Evolutionary conservation across 2,113 vertebrate species (phyloP).

Genomic region (Macquaria ambigua): DNA sequence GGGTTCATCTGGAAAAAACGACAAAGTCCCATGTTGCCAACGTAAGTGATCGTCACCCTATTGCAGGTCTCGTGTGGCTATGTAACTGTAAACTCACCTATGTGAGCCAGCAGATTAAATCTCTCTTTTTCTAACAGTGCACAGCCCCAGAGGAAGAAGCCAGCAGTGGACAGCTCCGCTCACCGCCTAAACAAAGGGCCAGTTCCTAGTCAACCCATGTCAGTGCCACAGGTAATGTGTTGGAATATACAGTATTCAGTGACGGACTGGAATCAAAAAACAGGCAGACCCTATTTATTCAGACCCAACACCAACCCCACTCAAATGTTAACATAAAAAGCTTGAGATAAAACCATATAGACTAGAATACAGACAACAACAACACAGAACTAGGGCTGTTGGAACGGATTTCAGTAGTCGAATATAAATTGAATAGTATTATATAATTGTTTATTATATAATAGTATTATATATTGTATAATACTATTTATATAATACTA

Average conservation of each 20-base stretch:
- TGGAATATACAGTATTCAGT: neutral
- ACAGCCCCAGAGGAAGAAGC: conserved; percentile 41
- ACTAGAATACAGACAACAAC: too few relatives aligned
- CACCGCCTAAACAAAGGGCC: neutral
- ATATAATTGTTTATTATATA: too few relatives aligned
- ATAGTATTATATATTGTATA: too few relatives aligned
- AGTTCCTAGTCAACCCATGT: conserved; percentile 5
- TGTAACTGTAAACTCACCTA: neutral
- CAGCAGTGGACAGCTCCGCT: neutral
- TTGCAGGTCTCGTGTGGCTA: neutral
- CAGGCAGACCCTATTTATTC: too few relatives aligned
- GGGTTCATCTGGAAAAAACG: conserved; percentile 69
- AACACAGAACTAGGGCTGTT: too few relatives aligned
- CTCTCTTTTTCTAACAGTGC: conserved; percentile 41
- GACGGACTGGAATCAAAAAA: too few relatives aligned
- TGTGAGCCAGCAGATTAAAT: neutral
- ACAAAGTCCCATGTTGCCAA: conserved; percentile 36
- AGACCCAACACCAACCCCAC: too few relatives aligned
- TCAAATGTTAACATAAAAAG: too few relatives aligned
- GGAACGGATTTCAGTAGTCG: too few relatives aligned
- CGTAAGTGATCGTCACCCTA: conserved; percentile 43
- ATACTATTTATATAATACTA: too few relatives aligned
- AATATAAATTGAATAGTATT: too few relatives aligned
- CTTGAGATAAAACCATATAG: too few relatives aligned
- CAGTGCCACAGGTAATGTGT: conserved; percentile 38